phyloP scores from a whole-genome alignment of 1,140 invertebrate genomes.

The Drosophila jambulina region DNA sequence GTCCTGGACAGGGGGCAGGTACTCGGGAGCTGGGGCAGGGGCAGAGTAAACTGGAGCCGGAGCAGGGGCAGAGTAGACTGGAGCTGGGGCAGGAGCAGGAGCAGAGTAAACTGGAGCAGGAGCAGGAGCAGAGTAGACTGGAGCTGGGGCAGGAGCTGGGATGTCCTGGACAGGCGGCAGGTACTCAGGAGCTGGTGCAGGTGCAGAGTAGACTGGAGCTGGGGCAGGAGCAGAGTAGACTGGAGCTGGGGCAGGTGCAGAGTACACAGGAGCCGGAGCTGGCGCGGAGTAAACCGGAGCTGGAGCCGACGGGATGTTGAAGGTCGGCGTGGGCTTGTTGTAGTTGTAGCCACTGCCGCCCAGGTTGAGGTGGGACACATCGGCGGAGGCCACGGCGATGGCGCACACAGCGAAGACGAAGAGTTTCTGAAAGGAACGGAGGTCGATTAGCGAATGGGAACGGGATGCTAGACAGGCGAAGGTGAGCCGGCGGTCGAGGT shows the following conservation, averaged over 20 bases:
- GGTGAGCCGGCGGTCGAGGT: slow-evolving; percentile 51
- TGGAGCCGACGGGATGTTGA: slow-evolving; percentile 61
- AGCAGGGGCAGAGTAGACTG: slow-evolving; percentile 37
- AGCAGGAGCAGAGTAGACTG: slow-evolving; percentile 32
- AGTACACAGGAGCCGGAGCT: slow-evolving; percentile 38
- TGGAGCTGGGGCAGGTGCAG: slow-evolving; percentile 12
- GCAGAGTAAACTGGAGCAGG: slow-evolving; percentile 32
- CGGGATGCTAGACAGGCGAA: slow-evolving; percentile 46
- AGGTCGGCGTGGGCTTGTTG: slow-evolving; percentile 63
- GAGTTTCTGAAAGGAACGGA: slow-evolving; percentile 67
- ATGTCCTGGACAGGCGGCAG: too few species aligned
- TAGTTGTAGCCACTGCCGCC: slow-evolving; percentile 68
- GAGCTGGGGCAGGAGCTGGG: slow-evolving; percentile 13
- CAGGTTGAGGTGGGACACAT: slow-evolving; percentile 73
- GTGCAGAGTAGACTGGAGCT: slow-evolving; percentile 19
- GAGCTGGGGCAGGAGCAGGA: slow-evolving; percentile 47
- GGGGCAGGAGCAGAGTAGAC: slow-evolving; percentile 41
- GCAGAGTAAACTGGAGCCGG: slow-evolving; percentile 30
- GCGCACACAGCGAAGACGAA: slow-evolving; percentile 76
- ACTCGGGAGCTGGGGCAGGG: slow-evolving; percentile 23
- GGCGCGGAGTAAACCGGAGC: slow-evolving; percentile 15
- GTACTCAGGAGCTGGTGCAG: slow-evolving; percentile 35
- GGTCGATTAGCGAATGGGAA: slow-evolving; percentile 7
- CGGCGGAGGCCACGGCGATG: slow-evolving; percentile 69
- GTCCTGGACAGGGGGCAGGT: slow-evolving; percentile 57